These are phyloP conservation scores for Scolanthus callimorphus DNA, from an alignment of 92 coral and sea anemone genomes.

Conservation along the genomic window DNA sequence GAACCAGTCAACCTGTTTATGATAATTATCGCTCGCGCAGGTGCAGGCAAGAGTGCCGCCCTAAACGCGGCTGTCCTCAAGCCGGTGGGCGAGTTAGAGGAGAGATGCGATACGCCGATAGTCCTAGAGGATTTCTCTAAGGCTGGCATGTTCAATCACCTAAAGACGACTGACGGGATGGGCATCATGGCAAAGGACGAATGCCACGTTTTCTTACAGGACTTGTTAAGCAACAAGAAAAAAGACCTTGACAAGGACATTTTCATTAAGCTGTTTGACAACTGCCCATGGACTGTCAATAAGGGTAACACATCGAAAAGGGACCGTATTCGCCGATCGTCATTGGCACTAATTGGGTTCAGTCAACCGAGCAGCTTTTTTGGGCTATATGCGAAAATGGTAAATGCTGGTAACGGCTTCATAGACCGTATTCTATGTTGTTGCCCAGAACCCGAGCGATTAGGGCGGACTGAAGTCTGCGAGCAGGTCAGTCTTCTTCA, in stretches of 20 bases:
- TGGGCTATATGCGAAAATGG: too few species aligned
- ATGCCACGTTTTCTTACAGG: constrained; percentile 24
- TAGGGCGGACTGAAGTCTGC: constrained; percentile 17
- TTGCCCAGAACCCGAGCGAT: too few species aligned
- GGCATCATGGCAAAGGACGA: constrained; percentile 20
- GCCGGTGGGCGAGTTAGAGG: neutral
- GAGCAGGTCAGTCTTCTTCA: constrained; percentile 17
- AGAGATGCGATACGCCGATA: neutral
- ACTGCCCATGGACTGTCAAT: constrained; percentile 28
- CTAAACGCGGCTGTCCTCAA: constrained; percentile 1
- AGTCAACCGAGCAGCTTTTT: too few species aligned
- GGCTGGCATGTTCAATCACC: constrained; percentile 25
- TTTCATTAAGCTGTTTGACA: constrained; percentile 25
- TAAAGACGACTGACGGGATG: constrained; percentile 19
- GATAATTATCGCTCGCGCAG: neutral
- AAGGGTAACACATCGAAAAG: constrained; percentile 26
- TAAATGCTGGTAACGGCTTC: too few species aligned
- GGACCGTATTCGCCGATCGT: constrained; percentile 20
- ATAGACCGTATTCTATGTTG: too few species aligned
- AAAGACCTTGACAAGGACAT: constrained; percentile 23
- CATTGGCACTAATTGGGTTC: too few species aligned
- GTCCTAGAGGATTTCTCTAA: constrained; percentile 28
- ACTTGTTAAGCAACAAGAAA: constrained; percentile 1
- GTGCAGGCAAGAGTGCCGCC: constrained; percentile 7
- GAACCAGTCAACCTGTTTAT: constrained; percentile 4